Evolutionary conservation across 2,888 invertebrate genomes (phyloP).

Genomic region (Carcina quercana): DNA sequence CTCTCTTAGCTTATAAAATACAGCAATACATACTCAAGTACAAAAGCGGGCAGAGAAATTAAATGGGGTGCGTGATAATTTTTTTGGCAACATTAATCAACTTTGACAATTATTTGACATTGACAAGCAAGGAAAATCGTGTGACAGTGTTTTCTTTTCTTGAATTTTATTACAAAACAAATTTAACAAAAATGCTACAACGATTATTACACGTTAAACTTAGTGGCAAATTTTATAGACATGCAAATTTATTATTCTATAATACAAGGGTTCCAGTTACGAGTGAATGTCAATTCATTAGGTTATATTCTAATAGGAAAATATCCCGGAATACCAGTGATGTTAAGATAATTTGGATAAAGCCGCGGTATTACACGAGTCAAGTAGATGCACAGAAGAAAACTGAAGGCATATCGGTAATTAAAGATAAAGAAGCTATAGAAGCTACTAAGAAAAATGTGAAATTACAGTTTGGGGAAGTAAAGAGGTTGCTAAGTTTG

Average conservation of each 20-base stretch:
- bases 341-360: conserved; percentile 37
- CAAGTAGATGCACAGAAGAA: conserved; percentile 53
- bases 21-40: too few species aligned
- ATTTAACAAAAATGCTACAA: conserved; percentile 44
- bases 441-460: conserved; percentile 51
- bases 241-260: conserved; percentile 39
- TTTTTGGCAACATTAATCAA: too few species aligned
- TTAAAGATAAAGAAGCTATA: conserved; percentile 36
- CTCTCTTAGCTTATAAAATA: too few species aligned
- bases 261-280: conserved; percentile 29
- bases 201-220: conserved; percentile 46
- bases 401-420: conserved; percentile 31
- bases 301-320: conserved; percentile 52
- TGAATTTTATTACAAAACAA: conserved; percentile 5
- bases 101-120: too few species aligned
- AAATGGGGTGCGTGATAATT: too few species aligned
- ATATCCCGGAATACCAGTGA: conserved; percentile 47
- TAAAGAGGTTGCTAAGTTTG: conserved; percentile 70
- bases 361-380: conserved; percentile 46
- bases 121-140: conserved; percentile 9
- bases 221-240: conserved; percentile 45
- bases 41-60: too few species aligned
- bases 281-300: conserved; percentile 55
- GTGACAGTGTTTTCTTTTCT: conserved; percentile 12
- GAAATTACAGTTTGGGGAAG: conserved; percentile 69